Evolutionary conservation across 2,888 invertebrate species (phyloP).

Genomic region (Eurytoma adleriae): DNA sequence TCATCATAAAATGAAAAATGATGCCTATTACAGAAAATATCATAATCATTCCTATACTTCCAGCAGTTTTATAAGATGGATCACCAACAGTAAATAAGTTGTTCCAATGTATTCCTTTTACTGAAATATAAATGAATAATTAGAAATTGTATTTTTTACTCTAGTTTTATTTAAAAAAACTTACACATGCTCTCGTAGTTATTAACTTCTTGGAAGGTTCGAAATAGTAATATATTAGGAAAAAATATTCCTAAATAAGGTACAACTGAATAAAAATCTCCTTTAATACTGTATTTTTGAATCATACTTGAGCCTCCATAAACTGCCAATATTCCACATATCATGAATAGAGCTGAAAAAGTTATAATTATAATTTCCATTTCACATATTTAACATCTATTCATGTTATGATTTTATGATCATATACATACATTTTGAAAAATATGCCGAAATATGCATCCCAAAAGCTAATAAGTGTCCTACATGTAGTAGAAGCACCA

Average conservation of each 20-base stretch:
- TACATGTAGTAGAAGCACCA: slow-evolving; percentile 67
- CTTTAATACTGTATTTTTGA: slow-evolving; percentile 60
- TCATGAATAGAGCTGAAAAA: slow-evolving; percentile 60
- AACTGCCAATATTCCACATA: slow-evolving; percentile 58
- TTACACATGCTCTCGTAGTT: slow-evolving; percentile 68
- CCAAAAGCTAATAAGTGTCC: slow-evolving; percentile 70
- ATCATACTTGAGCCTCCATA: slow-evolving; percentile 61
- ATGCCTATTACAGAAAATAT: slow-evolving; percentile 85
- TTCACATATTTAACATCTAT: neutral
- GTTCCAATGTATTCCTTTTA: slow-evolving; percentile 75
- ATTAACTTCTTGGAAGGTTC: slow-evolving; percentile 70
- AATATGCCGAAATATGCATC: slow-evolving; percentile 71
- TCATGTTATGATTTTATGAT: neutral
- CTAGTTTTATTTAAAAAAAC: slow-evolving; percentile 49
- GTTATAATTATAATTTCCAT: slow-evolving; percentile 6
- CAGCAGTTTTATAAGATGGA: slow-evolving; percentile 60
- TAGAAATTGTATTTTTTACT: neutral
- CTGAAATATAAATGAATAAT: slow-evolving; percentile 64
- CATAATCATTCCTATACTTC: slow-evolving; percentile 81
- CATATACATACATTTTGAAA: slow-evolving; percentile 69
- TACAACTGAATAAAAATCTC: slow-evolving; percentile 57
- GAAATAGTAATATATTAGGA: slow-evolving; percentile 68
- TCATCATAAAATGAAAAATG: slow-evolving; percentile 84
- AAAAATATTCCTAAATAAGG: slow-evolving; percentile 69
- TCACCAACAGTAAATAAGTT: slow-evolving; percentile 74